Percentiles rank a stretch among this genome's conserved stretches.
These are phyloP conservation scores for Brachionus rotundiformis DNA, from an alignment of 1,140 invertebrate species.

Conservation along the genomic window DNA sequence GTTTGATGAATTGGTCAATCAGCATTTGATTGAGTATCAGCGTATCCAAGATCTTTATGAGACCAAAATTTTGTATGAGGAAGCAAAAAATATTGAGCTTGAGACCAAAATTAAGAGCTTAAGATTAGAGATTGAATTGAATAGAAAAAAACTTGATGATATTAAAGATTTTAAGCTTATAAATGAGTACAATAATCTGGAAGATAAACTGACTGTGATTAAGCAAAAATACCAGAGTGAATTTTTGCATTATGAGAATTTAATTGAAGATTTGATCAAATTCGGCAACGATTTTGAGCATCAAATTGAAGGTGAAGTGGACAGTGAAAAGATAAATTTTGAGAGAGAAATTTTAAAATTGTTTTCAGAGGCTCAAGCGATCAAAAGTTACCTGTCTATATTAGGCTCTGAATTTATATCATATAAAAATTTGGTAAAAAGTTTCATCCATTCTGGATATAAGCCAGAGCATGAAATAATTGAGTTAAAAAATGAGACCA, in stretches of 20 bases:
- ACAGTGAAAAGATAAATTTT: not conserved
- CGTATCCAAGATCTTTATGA: not conserved
- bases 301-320: not conserved
- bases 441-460: not conserved
- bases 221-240: not conserved
- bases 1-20: not conserved
- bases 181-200: not conserved
- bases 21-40: not conserved
- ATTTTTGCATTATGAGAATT: not conserved
- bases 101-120: not conserved
- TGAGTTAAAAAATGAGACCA: constrained; percentile 3
- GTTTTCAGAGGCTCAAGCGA: not conserved
- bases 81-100: not conserved
- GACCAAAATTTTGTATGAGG: not conserved
- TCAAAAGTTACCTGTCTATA: not conserved
- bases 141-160: not conserved
- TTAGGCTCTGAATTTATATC: not conserved
- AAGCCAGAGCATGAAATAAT: constrained; percentile 26
- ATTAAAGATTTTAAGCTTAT: not conserved
- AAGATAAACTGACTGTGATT: not conserved
- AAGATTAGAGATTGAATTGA: not conserved
- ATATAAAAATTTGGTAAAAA: not conserved
- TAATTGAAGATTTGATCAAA: not conserved
- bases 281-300: constrained; percentile 4
- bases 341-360: not conserved